Conservation (phyloP, 2,888 invertebrate genomes). For the Idaea biselata region DNA sequence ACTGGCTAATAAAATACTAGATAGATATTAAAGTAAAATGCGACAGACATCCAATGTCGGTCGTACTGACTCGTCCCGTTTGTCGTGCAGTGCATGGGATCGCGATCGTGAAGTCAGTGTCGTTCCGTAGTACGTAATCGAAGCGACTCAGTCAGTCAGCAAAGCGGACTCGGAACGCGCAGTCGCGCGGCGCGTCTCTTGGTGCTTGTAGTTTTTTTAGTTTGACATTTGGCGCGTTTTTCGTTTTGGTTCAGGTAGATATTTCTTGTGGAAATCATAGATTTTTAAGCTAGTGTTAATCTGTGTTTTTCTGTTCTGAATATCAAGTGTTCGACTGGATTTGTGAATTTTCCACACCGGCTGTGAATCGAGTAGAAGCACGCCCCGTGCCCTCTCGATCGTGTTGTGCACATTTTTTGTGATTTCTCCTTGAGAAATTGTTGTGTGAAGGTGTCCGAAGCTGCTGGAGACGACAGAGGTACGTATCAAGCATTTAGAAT, state of each 20-base stretch:
- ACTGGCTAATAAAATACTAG: slow-evolving; percentile 60
- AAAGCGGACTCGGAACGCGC: slow-evolving; percentile 76
- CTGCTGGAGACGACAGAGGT: slow-evolving; percentile 62
- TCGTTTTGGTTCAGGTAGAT: slow-evolving; percentile 66
- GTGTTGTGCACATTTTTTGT: slow-evolving; percentile 72
- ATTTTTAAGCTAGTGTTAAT: slow-evolving; percentile 75
- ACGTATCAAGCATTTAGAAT: slow-evolving; percentile 37
- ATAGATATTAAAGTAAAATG: slow-evolving; percentile 62
- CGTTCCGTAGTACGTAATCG: slow-evolving; percentile 25
- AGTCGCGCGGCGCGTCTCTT: slow-evolving; percentile 66
- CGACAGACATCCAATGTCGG: slow-evolving; percentile 36
- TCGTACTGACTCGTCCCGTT: slow-evolving; percentile 42
- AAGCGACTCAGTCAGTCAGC: slow-evolving; percentile 58
- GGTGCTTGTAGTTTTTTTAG: slow-evolving; percentile 81
- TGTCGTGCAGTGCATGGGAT: slow-evolving; percentile 46
- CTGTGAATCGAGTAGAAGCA: slow-evolving; percentile 73
- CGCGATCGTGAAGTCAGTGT: slow-evolving; percentile 43
- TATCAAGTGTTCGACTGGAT: slow-evolving; percentile 70
- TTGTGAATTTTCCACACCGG: slow-evolving; percentile 71
- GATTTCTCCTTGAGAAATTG: slow-evolving; percentile 66
- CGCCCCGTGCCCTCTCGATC: slow-evolving; percentile 66
- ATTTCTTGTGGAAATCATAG: slow-evolving; percentile 75
- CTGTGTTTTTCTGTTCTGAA: slow-evolving; percentile 72
- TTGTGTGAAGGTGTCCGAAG: slow-evolving; percentile 50
- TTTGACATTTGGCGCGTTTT: slow-evolving; percentile 80